Conservation (phyloP, 2,113 vertebrate genomes). For the Acrocephalus arundinaceus region DNA sequence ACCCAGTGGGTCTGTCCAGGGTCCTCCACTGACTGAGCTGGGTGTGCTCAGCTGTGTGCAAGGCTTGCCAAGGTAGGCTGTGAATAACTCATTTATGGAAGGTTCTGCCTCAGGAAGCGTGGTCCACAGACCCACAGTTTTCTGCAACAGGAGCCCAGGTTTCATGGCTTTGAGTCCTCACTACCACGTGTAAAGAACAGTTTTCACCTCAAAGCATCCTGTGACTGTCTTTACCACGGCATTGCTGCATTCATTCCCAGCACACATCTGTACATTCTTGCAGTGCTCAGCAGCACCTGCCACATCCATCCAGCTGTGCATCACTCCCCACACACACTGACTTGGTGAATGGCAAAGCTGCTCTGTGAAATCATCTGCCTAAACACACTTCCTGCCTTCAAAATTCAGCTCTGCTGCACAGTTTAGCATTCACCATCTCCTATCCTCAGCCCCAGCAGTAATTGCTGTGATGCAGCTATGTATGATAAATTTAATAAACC, state of each 20-base stretch:
- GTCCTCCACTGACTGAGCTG: not conserved
- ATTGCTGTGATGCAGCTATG: not conserved
- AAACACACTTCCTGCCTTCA: not conserved
- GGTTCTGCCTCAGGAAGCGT: not conserved
- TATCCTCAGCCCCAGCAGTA: not conserved
- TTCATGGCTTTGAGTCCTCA: not conserved
- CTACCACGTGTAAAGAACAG: not conserved
- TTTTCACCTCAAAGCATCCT: not conserved
- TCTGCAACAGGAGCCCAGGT: not conserved
- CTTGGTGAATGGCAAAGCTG: not conserved
- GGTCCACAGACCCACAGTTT: rapidly evolving
- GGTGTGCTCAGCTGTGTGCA: not conserved
- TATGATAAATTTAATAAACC: not conserved
- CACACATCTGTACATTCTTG: not conserved
- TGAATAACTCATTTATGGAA: not conserved
- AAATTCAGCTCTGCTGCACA: not conserved
- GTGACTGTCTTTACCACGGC: not conserved
- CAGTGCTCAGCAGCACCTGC: not conserved
- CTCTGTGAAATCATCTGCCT: not conserved
- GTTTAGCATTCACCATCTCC: not conserved
- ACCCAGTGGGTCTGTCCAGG: not conserved
- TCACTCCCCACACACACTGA: not conserved
- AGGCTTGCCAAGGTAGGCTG: not conserved
- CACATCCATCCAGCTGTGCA: not conserved
- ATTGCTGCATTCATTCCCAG: not conserved